Conservation (phyloP, 1,140 invertebrate genomes). For the Lethocerus indicus region DNA sequence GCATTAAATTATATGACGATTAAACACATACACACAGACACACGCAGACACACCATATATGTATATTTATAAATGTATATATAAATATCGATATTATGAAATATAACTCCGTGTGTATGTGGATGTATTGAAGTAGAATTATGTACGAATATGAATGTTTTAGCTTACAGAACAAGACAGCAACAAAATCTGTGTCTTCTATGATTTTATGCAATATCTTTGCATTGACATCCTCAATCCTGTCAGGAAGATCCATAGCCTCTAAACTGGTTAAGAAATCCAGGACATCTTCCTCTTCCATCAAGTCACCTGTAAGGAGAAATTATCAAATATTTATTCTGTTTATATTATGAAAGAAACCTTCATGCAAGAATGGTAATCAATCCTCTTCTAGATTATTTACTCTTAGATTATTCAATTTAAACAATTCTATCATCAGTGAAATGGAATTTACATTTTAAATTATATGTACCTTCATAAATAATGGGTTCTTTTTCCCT, state of each 20-base stretch:
- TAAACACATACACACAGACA: too few relatives aligned
- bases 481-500: constrained; percentile 83
- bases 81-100: background rate
- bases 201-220: constrained; percentile 83
- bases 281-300: constrained; percentile 83
- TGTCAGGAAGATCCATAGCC: constrained; percentile 86
- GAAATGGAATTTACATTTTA: too few relatives aligned
- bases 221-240: constrained; percentile 88
- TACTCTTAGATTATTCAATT: too few relatives aligned
- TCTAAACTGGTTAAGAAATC: constrained; percentile 86
- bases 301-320: constrained; percentile 61
- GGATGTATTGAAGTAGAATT: background rate
- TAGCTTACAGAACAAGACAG: constrained; percentile 90
- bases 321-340: background rate
- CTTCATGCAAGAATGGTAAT: too few relatives aligned
- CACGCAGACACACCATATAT: too few relatives aligned
- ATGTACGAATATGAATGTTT: constrained; percentile 5
- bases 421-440: too few relatives aligned
- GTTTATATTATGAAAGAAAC: background rate
- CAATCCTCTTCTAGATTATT: too few relatives aligned
- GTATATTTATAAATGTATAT: too few relatives aligned
- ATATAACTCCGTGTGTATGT: too few relatives aligned
- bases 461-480: constrained; percentile 50
- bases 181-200: constrained; percentile 80
- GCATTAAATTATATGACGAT: too few relatives aligned